phyloP scores from a whole-genome alignment of 1,140 invertebrate genomes.

The Platyura marginata region DNA sequence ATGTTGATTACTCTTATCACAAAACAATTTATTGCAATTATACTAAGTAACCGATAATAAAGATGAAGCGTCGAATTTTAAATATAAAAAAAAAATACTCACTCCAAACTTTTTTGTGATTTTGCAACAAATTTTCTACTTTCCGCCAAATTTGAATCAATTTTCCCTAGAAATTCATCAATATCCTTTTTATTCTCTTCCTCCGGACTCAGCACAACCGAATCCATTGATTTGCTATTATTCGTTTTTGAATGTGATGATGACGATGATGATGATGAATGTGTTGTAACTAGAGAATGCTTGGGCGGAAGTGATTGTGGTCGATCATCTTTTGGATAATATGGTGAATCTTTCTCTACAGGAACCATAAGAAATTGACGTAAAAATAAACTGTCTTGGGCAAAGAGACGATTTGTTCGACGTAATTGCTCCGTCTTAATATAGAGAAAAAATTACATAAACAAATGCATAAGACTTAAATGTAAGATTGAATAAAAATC shows the following conservation, averaged over 20 bases:
- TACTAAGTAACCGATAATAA: too few species aligned
- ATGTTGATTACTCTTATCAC: too few species aligned
- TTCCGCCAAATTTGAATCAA: constrained; percentile 69
- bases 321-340: constrained; percentile 27
- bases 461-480: too few species aligned
- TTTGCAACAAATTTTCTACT: constrained; percentile 71
- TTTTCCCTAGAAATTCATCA: constrained; percentile 68
- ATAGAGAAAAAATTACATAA: too few species aligned
- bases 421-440: constrained; percentile 79
- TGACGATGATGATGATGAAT: constrained; percentile 13
- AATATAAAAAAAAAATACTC: constrained; percentile 32
- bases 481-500: background rate
- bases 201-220: constrained; percentile 32
- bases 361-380: constrained; percentile 66
- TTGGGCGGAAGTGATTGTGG: constrained; percentile 2
- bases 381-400: constrained; percentile 74
- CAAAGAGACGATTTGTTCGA: constrained; percentile 69
- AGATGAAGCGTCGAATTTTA: too few species aligned
- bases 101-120: constrained; percentile 58
- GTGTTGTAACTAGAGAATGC: constrained; percentile 13
- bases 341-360: constrained; percentile 38
- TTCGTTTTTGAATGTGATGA: constrained; percentile 17
- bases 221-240: constrained; percentile 15
- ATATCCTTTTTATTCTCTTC: constrained; percentile 45
- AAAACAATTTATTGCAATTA: too few species aligned